Percentiles rank a stretch among this genome's conserved stretches.
phyloP scores from a whole-genome alignment of 2,113 vertebrate genomes.

The Prinia subflava region DNA sequence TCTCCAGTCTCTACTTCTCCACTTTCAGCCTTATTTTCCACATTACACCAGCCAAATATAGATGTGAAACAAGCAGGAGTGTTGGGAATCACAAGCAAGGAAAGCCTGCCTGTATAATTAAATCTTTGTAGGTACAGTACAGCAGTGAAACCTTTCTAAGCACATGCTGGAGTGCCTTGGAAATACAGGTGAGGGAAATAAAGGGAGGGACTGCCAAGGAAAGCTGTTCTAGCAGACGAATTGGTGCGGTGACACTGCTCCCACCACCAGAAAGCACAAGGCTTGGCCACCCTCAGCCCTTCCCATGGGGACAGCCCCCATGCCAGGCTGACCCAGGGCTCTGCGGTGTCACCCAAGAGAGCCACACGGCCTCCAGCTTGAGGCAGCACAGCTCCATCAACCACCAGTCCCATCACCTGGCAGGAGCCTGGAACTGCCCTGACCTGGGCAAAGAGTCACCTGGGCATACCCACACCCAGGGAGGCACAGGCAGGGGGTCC shows the following conservation, averaged over 20 bases:
- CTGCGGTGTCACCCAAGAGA: background rate
- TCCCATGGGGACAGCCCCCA: accelerated
- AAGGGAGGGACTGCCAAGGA: background rate
- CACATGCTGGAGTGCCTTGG: background rate
- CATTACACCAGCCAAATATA: background rate
- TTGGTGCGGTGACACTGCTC: accelerated
- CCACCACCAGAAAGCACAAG: background rate
- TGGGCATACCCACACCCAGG: accelerated
- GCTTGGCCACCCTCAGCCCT: accelerated
- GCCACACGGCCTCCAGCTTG: background rate
- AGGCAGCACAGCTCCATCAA: background rate
- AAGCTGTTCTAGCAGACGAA: background rate
- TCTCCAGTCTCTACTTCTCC: background rate
- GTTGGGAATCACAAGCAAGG: background rate
- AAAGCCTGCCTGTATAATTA: background rate
- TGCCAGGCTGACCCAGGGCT: background rate
- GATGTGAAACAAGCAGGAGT: background rate
- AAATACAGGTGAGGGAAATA: background rate
- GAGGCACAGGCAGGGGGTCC: background rate
- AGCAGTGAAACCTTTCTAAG: background rate
- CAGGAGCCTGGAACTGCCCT: background rate
- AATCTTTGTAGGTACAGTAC: background rate
- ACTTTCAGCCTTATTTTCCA: background rate
- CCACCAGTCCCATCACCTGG: background rate
- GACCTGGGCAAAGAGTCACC: background rate